Evolutionary conservation across 2,888 invertebrate genomes (phyloP).

Genomic region (Heliconius ismenius): DNA sequence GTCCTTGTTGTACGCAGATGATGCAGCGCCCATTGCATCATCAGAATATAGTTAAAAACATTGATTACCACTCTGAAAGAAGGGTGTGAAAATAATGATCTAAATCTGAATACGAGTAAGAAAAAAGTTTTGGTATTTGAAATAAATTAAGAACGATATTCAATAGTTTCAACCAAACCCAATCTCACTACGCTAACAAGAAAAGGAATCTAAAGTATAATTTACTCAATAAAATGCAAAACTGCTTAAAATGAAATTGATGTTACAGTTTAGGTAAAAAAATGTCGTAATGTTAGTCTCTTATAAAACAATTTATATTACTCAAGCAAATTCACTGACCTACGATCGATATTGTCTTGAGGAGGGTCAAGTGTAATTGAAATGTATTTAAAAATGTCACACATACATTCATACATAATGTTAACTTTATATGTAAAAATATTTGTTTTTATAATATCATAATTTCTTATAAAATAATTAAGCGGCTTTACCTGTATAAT

Average conservation of each 20-base stretch:
- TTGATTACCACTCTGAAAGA: no score
- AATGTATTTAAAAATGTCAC: not conserved
- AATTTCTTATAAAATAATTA: no score
- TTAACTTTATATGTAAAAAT: not conserved
- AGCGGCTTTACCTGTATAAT: no score
- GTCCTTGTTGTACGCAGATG: no score
- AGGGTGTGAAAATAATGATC: no score
- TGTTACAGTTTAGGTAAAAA: not conserved
- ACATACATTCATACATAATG: not conserved
- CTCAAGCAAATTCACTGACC: conserved; percentile 30
- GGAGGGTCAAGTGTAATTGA: conserved; percentile 24
- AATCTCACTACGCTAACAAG: not conserved
- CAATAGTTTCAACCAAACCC: not conserved
- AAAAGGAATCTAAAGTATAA: not conserved
- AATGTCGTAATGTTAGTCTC: not conserved
- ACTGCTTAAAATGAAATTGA: not conserved
- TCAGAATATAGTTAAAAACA: no score
- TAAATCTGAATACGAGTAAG: no score
- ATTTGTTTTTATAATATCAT: no score
- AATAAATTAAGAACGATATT: no score
- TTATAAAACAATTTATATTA: conserved; percentile 26
- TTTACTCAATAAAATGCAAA: not conserved
- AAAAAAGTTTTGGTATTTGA: no score
- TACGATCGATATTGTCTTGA: conserved; percentile 22
- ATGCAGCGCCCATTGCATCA: no score